Percentiles rank a stretch among this genome's conserved stretches.
phyloP scores from a whole-genome alignment of 1,140 invertebrate genomes.

The Heliothis virescens region DNA sequence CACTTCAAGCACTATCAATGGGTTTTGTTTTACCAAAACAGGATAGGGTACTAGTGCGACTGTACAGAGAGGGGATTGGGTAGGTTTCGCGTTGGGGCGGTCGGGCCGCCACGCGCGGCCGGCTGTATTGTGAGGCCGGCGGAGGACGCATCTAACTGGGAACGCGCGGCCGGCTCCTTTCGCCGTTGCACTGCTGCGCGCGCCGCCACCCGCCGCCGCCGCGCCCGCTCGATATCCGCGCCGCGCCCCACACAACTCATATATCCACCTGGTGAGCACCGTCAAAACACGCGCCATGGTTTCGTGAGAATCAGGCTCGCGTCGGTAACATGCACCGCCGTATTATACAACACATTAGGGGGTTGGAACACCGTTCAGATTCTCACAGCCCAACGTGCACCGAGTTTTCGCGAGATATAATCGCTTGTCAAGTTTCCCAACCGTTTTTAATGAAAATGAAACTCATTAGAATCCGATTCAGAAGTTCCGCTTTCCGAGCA shows the following conservation, averaged over 20 bases:
- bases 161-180: slow-evolving; percentile 62
- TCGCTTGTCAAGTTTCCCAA: background rate
- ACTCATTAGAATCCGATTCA: slow-evolving; percentile 37
- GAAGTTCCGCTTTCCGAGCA: slow-evolving; percentile 19
- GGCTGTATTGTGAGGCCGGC: slow-evolving; percentile 58
- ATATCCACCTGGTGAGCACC: slow-evolving; percentile 79
- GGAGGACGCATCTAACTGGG: slow-evolving; percentile 62
- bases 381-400: slow-evolving; percentile 2
- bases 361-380: slow-evolving; percentile 18
- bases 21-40: slow-evolving; percentile 65
- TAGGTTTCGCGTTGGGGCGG: slow-evolving; percentile 45
- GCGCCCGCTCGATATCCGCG: slow-evolving; percentile 73
- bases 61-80: slow-evolving; percentile 31
- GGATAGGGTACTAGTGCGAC: slow-evolving; percentile 32
- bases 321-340: slow-evolving; percentile 43
- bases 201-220: slow-evolving; percentile 62
- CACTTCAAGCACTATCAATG: slow-evolving; percentile 75
- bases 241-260: slow-evolving; percentile 74
- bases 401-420: slow-evolving; percentile 3
- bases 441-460: slow-evolving; percentile 30
- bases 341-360: slow-evolving; percentile 22
- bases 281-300: slow-evolving; percentile 76
- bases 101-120: slow-evolving; percentile 68
- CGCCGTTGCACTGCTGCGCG: slow-evolving; percentile 74
- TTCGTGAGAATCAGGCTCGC: slow-evolving; percentile 57